Evolutionary conservation across 2,113 vertebrate species (phyloP).

Genomic region (Pluvianellus socialis): DNA sequence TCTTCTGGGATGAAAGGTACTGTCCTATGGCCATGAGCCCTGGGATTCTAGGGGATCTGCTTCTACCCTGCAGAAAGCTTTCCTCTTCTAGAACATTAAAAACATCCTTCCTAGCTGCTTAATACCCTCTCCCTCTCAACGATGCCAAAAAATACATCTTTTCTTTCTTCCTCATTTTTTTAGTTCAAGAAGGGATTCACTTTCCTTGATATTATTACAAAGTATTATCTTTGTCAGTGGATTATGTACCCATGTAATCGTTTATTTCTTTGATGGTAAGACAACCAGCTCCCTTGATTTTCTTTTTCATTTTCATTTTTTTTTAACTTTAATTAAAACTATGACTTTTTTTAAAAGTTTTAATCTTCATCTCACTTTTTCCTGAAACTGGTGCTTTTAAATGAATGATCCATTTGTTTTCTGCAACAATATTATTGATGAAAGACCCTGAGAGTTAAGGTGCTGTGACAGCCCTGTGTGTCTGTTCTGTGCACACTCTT

Average conservation of each 20-base stretch:
- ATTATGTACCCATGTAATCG: neutral
- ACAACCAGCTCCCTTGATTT: neutral
- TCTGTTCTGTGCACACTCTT: neutral
- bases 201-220: neutral
- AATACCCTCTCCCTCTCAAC: neutral
- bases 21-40: fast-evolving
- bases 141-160: neutral
- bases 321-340: neutral
- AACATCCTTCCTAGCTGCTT: neutral
- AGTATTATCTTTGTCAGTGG: neutral
- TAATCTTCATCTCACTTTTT: neutral
- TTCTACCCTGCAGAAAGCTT: neutral
- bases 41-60: neutral
- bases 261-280: neutral
- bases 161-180: neutral
- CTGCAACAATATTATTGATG: neutral
- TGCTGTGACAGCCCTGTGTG: neutral
- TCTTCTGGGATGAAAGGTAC: neutral
- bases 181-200: neutral
- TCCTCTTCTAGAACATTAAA: neutral
- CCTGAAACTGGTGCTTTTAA: neutral
- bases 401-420: neutral
- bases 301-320: no score
- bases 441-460: neutral
- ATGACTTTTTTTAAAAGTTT: neutral